A percentile compares a stretch with the other conserved stretches of the same genome.
Conservation (phyloP, 2,113 vertebrate species). For the Gymnocephalus cernua region DNA sequence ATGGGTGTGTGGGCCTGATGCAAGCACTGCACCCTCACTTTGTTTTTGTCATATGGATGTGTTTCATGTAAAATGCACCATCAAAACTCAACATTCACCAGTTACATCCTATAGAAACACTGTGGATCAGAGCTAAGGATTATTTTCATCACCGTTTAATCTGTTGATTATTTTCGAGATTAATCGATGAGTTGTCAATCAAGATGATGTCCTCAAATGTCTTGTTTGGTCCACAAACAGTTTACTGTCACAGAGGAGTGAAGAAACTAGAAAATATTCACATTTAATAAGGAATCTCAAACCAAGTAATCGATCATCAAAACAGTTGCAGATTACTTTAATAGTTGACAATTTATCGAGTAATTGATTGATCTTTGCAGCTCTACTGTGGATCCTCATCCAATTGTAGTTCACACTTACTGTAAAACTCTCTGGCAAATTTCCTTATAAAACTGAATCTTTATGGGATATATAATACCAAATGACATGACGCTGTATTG, state of each 20-base stretch:
- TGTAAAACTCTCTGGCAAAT: background rate
- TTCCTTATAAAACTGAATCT: background rate
- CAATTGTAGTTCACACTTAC: background rate
- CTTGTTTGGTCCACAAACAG: no score
- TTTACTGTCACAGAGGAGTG: no score
- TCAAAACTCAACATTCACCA: background rate
- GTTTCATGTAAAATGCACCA: background rate
- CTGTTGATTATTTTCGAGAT: no score
- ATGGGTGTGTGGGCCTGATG: constrained; percentile 30
- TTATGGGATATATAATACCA: background rate
- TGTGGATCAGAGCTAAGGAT: background rate
- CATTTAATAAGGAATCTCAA: no score
- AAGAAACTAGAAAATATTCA: no score
- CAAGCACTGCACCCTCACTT: background rate
- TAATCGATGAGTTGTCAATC: no score
- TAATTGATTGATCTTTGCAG: no score
- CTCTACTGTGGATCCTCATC: background rate
- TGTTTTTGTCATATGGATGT: background rate
- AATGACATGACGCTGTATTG: background rate
- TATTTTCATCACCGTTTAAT: no score
- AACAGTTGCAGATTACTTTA: no score
- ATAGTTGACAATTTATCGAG: no score
- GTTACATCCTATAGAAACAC: background rate
- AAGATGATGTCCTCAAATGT: no score
- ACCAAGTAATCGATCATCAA: no score